Base-by-base conservation (phyloP, 2,113 vertebrate species). In the Oryzias celebensis region DNA sequence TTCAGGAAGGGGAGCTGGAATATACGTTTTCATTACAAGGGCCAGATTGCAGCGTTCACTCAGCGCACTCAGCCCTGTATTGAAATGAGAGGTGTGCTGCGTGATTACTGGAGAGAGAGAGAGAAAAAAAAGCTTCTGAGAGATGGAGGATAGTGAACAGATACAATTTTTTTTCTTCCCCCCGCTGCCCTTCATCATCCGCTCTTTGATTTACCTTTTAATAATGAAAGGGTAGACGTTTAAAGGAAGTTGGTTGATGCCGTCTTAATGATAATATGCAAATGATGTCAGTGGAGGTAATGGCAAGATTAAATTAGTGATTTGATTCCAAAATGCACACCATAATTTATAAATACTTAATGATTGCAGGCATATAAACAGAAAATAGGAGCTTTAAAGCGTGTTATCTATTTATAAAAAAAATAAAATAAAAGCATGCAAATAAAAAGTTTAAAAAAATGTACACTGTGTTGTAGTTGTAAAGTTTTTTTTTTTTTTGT, bases 21-120 rank as follows among this genome's bases (percentile, higher is more conserved):
- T 83, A 86, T 87, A 80, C 56, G 62, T 91, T 88, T 89, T 90
- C 82, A 91, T 91, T 90, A 88, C 79, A 64, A 52, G 56, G 58
- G 66, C 65, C 73, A 85, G 80, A 88, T 84, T 90, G 87, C 80
- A 46, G 73, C 52, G 81, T 69, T 79, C 73, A 71, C 78, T 80
- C 82, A 63, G 71, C 58, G 48, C 78, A 78, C 80, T 81, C 81
- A 73, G 72, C 57, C 81, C 64, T 59, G 72, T 82, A 83, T 84
- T 87, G 87, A 89, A 89, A 90, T 82, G 81, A 87, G 85, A 88
- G 84, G 80, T 83, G 74, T 75, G 81, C 82, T 65, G 68, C 59
- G 22, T 78, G 81, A 82, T 85, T 87, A 81, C 80, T 71, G 44
- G 76, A 73, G 80, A 77, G 85, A 83, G 73, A 45, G 44, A 45